Evolutionary conservation across 2,888 invertebrate genomes (phyloP).

Genomic region (Cataglyphis livida): DNA sequence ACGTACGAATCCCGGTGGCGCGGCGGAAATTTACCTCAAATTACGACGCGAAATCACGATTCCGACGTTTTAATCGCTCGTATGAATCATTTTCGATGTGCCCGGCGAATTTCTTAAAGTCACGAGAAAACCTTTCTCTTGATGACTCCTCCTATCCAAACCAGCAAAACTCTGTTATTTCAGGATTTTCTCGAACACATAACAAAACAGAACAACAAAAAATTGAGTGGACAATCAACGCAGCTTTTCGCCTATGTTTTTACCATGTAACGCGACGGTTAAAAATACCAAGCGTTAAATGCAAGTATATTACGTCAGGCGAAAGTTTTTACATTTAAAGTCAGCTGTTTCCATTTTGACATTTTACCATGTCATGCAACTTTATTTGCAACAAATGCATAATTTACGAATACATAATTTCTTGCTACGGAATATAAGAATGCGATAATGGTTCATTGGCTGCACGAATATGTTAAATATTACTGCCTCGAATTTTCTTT

Average conservation of each 20-base stretch:
- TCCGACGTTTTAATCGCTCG: constrained; percentile 46
- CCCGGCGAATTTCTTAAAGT: constrained; percentile 33
- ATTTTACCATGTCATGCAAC: constrained; percentile 36
- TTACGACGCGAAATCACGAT: constrained; percentile 43
- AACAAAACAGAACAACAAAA: not conserved
- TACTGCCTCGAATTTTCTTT: constrained; percentile 35
- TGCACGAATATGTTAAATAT: constrained; percentile 39
- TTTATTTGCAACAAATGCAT: constrained; percentile 38
- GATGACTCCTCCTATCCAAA: not conserved
- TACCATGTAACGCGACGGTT: not conserved
- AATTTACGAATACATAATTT: constrained; percentile 41
- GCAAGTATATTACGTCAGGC: constrained; percentile 2
- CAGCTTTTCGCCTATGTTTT: not conserved
- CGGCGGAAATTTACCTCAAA: constrained; percentile 49
- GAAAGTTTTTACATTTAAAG: constrained; percentile 20
- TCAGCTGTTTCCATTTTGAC: constrained; percentile 19
- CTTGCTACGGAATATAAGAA: constrained; percentile 15
- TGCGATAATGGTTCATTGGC: constrained; percentile 37
- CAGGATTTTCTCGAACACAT: not conserved
- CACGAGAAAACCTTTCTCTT: not conserved
- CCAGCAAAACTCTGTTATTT: not conserved
- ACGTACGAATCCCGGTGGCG: constrained; percentile 41
- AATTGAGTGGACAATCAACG: not conserved
- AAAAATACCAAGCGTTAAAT: not conserved
- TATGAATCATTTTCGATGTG: constrained; percentile 41